Percentiles rank a stretch among this genome's conserved stretches.
phyloP scores from a whole-genome alignment of 2,888 invertebrate species.

The Cantharis lateralis region DNA sequence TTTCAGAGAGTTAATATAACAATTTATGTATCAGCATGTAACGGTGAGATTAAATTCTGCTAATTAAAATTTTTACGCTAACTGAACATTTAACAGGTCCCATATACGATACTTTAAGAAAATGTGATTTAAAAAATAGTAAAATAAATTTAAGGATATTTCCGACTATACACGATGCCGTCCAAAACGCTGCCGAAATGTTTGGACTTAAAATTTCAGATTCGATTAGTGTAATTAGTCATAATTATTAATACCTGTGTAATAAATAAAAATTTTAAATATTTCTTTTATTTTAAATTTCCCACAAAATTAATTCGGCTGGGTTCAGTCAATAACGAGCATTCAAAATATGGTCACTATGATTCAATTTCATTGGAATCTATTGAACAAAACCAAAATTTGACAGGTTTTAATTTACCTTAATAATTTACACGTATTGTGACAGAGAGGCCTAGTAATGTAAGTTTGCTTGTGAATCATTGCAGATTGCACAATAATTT shows the following conservation, averaged over 20 bases:
- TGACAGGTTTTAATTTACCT: neutral
- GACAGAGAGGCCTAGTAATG: neutral
- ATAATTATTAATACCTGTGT: neutral
- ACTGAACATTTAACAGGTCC: constrained; percentile 58
- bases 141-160: constrained; percentile 61
- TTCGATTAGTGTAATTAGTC: constrained; percentile 14
- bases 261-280: neutral
- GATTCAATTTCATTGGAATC: neutral
- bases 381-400: neutral
- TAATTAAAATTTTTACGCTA: neutral
- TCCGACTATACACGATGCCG: constrained; percentile 69
- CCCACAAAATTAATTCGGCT: neutral
- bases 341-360: neutral
- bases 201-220: constrained; percentile 7
- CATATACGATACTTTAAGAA: constrained; percentile 66
- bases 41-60: constrained; percentile 47
- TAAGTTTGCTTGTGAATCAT: neutral
- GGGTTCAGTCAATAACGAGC: neutral
- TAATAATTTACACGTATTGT: neutral
- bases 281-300: neutral
- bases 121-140: constrained; percentile 61
- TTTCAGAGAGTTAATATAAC: constrained; percentile 60
- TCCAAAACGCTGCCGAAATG: constrained; percentile 57
- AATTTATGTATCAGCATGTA: constrained; percentile 61
- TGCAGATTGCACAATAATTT: neutral